phyloP scores from a whole-genome alignment of 2,113 vertebrate genomes.

The Ifrita kowaldi region DNA sequence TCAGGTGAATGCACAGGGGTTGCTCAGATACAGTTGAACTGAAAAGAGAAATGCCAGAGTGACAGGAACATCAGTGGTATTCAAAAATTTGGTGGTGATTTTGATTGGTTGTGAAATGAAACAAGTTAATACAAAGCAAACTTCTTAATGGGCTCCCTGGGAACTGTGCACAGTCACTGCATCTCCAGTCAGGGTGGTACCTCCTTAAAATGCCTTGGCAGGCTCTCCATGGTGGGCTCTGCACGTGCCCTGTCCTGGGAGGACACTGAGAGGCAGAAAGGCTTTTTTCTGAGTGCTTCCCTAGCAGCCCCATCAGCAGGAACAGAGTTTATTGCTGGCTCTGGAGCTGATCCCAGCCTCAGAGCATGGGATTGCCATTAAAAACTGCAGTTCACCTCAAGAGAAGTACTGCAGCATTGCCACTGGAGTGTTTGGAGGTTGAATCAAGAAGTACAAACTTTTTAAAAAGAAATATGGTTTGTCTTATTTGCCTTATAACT shows the following conservation, averaged over 20 bases:
- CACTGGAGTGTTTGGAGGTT: background rate
- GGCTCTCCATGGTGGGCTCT: background rate
- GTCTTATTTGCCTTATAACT: background rate
- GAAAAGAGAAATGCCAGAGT: background rate
- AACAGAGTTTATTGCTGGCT: background rate
- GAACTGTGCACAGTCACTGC: background rate
- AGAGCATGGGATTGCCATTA: background rate
- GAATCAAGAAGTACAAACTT: background rate
- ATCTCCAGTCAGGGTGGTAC: background rate
- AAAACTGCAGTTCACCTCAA: fast-evolving
- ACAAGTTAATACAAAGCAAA: background rate
- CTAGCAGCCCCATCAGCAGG: background rate
- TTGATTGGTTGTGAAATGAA: background rate
- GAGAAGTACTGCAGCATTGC: background rate
- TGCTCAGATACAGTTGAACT: background rate
- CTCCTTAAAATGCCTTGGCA: background rate
- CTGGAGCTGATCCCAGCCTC: background rate
- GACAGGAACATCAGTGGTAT: background rate
- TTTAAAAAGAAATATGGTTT: background rate
- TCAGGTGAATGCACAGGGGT: background rate
- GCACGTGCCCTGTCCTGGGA: background rate
- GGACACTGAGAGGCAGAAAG: background rate
- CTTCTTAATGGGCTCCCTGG: background rate
- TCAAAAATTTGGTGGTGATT: background rate
- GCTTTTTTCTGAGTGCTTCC: background rate